These are phyloP conservation scores for Scaptomyza graminum DNA, from an alignment of 1,140 invertebrate species.

Conservation along the genomic window DNA sequence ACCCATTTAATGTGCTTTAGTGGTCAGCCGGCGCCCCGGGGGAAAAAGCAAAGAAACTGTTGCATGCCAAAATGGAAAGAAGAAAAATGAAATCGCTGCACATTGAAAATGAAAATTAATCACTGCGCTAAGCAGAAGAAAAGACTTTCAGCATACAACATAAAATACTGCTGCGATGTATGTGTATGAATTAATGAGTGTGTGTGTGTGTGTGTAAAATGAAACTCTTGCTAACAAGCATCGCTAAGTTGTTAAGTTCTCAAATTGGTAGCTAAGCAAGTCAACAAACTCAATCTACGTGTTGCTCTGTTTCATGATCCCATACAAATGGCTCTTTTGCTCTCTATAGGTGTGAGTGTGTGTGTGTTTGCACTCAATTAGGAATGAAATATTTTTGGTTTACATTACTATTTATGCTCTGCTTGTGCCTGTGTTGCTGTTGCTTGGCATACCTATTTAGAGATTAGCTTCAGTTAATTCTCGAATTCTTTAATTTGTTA, in stretches of 20 bases:
- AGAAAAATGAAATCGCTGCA: constrained; percentile 18
- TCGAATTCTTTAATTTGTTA: neutral
- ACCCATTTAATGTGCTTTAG: neutral
- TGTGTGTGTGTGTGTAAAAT: neutral
- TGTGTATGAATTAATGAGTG: neutral
- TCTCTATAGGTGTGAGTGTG: neutral
- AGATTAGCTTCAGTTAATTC: neutral
- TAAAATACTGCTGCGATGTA: constrained; percentile 13
- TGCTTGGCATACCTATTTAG: neutral
- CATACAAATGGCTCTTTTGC: neutral
- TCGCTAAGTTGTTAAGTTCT: constrained; percentile 10
- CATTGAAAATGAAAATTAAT: constrained; percentile 24
- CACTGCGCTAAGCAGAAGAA: constrained; percentile 19
- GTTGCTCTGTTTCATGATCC: too few species aligned
- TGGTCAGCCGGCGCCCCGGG: too few species aligned
- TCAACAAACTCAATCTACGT: constrained; percentile 1
- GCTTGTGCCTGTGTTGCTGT: neutral
- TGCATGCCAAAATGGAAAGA: constrained; percentile 5
- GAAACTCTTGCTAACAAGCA: constrained; percentile 1
- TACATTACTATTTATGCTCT: neutral
- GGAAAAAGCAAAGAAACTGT: constrained; percentile 23
- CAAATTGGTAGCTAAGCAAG: constrained; percentile 27
- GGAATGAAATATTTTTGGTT: neutral
- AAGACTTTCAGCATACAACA: constrained; percentile 10
- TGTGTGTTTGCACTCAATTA: neutral